Evolutionary conservation across 2,888 invertebrate genomes (phyloP), one percentile per base, ranked within the genome.

Genomic region (Panzeria rudis): DNA sequence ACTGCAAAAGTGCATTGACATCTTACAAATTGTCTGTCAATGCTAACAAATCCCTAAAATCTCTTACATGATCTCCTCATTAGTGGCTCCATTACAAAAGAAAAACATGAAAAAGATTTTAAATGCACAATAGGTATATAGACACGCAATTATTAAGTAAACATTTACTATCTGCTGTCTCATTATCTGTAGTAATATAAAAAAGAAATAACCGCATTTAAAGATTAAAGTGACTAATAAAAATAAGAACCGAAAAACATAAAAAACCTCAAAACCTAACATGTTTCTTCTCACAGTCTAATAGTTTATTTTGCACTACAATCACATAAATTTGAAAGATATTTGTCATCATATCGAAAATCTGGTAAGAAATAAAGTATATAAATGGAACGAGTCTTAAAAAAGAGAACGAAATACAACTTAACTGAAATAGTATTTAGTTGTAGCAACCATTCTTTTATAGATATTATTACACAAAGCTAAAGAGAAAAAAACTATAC

Each of bases 331-430:
- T 73, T 73, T 69, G 32, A 81, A 54, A 85, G 73, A 81, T 81
- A 81, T 85, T 81, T 81, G 84, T 85, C 84, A 82, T 82, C 78
- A 82, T 85, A 85, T 82, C 85, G 64, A 69, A 66, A 69, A 75
- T 81, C 69, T 81, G 56, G 50, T 73, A 38, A 52, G 13, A 76
- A 71, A 83, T 71, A 20, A 44, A 72, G 50, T 2, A 13, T 62
- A 32, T 29, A 64, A 72, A 41, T 41, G 11, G 23, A 64, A 62
- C 20, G 17, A 32, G 9, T 64, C 20, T 62, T 69, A 56, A 13
- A 32, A 62, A 32, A n/a, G 38, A 50, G 29, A 68, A 52, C n/a
- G n/a, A 56, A 61, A 44, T 32, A 7, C 2, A 47, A 75, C 17
- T 64, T 41, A 56, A 61, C 17, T 38, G 13, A 56, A 82, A 47